Evolutionary conservation across 1,140 invertebrate genomes (phyloP).

Genomic region (Thaumatotibia leucotreta): DNA sequence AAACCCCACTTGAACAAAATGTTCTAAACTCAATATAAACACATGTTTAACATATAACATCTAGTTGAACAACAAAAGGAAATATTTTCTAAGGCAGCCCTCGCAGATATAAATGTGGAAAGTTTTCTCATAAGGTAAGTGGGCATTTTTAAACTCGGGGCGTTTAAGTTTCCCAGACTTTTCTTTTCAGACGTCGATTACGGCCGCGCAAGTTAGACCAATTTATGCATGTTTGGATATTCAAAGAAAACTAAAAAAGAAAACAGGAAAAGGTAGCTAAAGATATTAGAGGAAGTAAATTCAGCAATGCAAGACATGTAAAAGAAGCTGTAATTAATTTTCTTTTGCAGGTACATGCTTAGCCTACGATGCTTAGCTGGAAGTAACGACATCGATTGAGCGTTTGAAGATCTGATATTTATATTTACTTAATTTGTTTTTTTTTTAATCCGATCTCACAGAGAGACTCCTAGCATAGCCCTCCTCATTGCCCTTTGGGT

Average conservation of each 20-base stretch:
- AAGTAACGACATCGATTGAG: too few relatives aligned
- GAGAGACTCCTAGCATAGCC: too few relatives aligned
- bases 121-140: slow-evolving; percentile 45
- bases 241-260: not conserved
- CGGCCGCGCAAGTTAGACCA: not conserved
- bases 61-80: not conserved
- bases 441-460: too few relatives aligned
- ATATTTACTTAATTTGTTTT: too few relatives aligned
- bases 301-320: too few relatives aligned
- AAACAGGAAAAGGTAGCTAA: not conserved
- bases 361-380: too few relatives aligned
- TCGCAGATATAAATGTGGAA: slow-evolving; percentile 31
- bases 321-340: too few relatives aligned
- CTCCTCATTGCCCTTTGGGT: too few relatives aligned
- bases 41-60: slow-evolving; percentile 29
- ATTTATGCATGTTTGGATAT: slow-evolving; percentile 13
- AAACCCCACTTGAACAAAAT: not conserved
- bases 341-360: too few relatives aligned
- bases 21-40: slow-evolving; percentile 17
- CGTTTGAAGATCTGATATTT: too few relatives aligned
- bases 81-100: slow-evolving; percentile 23
- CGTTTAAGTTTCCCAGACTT: not conserved
- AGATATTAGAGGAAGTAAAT: not conserved
- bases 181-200: slow-evolving; percentile 13
- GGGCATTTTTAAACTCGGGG: slow-evolving; percentile 19